Conservation (phyloP, 2,797 vertebrate species). For the Rachycentron canadum region DNA sequence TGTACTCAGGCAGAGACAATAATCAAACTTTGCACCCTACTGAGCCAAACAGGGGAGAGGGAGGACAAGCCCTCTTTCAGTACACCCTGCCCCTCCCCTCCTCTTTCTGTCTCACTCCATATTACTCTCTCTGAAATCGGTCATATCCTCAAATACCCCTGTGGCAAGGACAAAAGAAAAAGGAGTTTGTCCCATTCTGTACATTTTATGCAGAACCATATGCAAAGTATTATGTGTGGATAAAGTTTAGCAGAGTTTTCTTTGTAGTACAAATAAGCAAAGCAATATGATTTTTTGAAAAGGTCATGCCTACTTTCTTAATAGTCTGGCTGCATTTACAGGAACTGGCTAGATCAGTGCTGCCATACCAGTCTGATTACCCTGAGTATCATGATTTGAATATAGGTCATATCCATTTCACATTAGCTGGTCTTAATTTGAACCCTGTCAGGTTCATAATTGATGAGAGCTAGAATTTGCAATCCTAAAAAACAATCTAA, state of each 20-base stretch:
- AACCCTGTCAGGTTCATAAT: constrained; percentile 36
- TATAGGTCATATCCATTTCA: constrained; percentile 36
- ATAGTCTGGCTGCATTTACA: neutral
- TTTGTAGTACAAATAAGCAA: neutral
- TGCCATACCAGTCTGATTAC: constrained; percentile 2
- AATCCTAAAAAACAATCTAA: constrained; percentile 24
- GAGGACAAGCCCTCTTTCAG: constrained; percentile 19
- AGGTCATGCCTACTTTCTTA: neutral
- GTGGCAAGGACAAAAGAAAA: constrained; percentile 37
- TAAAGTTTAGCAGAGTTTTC: neutral
- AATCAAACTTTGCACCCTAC: constrained; percentile 63
- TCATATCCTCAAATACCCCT: constrained; percentile 42
- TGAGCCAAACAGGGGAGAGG: constrained; percentile 37
- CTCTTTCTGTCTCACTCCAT: constrained; percentile 32
- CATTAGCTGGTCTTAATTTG: constrained; percentile 15
- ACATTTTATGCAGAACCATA: constrained; percentile 9
- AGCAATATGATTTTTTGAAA: neutral
- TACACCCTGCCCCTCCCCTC: neutral
- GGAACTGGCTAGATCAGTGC: neutral
- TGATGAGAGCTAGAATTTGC: constrained; percentile 24
- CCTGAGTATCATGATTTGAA: neutral
- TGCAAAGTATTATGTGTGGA: constrained; percentile 5
- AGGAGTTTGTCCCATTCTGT: neutral
- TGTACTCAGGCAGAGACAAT: constrained; percentile 60
- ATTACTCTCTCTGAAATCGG: constrained; percentile 33